A percentile compares a stretch with the other conserved stretches of the same genome.
These are phyloP conservation scores for Sussaba pulchella DNA, from an alignment of 2,888 invertebrate genomes.

Conservation along the genomic window DNA sequence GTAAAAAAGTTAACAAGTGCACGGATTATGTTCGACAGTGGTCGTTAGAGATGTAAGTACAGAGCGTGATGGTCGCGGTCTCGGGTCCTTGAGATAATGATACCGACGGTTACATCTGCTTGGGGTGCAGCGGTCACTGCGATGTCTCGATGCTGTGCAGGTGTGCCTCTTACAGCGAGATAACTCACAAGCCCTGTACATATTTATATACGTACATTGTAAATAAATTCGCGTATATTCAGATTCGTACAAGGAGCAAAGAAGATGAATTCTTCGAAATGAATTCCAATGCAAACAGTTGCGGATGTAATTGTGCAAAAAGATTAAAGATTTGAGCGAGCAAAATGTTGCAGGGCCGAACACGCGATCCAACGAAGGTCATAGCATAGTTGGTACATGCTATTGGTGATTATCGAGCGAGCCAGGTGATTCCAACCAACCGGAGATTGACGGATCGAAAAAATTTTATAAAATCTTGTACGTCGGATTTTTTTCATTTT, in stretches of 20 bases:
- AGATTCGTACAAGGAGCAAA: background rate
- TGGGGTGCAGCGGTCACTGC: slow-evolving; percentile 4
- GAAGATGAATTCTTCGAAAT: slow-evolving; percentile 32
- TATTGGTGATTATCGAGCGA: slow-evolving; percentile 53
- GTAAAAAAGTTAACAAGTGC: too few species aligned
- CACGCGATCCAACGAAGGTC: too few species aligned
- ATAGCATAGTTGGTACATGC: too few species aligned
- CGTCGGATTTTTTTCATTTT: slow-evolving; percentile 13
- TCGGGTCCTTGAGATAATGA: slow-evolving; percentile 39
- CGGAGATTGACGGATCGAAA: slow-evolving; percentile 6
- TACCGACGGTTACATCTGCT: slow-evolving; percentile 39
- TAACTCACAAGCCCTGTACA: slow-evolving; percentile 17
- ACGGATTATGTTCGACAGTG: background rate
- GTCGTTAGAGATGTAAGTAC: background rate
- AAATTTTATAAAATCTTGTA: slow-evolving; percentile 25
- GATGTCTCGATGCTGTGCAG: slow-evolving; percentile 36
- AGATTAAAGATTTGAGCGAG: background rate
- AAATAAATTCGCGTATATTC: background rate
- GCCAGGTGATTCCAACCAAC: slow-evolving; percentile 51
- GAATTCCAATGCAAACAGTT: slow-evolving; percentile 1
- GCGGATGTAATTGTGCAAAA: slow-evolving; percentile 27
- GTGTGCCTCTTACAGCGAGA: slow-evolving; percentile 41
- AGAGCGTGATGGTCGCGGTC: background rate
- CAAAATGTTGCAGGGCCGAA: too few species aligned
- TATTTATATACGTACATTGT: background rate